Base-by-base conservation (phyloP, 2,797 vertebrate species). In the Sebastes diploproa region DNA sequence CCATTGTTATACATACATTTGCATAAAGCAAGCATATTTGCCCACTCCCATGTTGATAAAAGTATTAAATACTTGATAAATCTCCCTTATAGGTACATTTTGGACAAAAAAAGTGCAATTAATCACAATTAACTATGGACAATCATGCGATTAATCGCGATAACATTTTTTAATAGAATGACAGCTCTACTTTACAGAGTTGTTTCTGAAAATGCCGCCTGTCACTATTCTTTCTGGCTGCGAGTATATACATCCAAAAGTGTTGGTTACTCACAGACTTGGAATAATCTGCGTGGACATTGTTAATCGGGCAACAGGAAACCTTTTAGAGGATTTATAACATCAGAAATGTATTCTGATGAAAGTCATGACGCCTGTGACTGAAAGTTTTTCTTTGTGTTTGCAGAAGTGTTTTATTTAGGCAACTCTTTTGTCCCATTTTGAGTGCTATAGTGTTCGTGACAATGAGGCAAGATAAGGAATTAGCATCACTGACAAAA, bases 221-320 rank as follows among this genome's bases (percentile, higher is more conserved):
- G 14, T 7, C 14, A 42, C 38, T 42, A 16, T 16, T 16, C 38
- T 42, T 42, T 42, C 0, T 14, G 36, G 5, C 36, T 38, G 36
- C 5, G 13, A 38, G 36, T 36, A 36, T 4, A 36, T 38, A 36
- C 36, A 2, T 38, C 4, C 12, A 5, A 38, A 42, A 42, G 38
- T 42, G 38, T 52, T 80, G 32, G 25, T 12, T 80, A 38, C 13
- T 54, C 22, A 62, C 27, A 72, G n/a, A 14, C 25, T 22, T 42
- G 11, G 4, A 36, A 61, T 54, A 29, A 38, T 67, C 29, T 27
- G 10, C 13, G 18, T 23, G 22, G 38, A 34, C 29, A 27, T 38
- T 27, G 10, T 18, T 60, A 10, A 58, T 64, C 12, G 3, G 23
- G 20, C 23, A 66, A 25, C 42, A 50, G 7, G n/a, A 20, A 29